phyloP scores from a whole-genome alignment of 2,797 vertebrate genomes.

The Sebastes aleutianus region DNA sequence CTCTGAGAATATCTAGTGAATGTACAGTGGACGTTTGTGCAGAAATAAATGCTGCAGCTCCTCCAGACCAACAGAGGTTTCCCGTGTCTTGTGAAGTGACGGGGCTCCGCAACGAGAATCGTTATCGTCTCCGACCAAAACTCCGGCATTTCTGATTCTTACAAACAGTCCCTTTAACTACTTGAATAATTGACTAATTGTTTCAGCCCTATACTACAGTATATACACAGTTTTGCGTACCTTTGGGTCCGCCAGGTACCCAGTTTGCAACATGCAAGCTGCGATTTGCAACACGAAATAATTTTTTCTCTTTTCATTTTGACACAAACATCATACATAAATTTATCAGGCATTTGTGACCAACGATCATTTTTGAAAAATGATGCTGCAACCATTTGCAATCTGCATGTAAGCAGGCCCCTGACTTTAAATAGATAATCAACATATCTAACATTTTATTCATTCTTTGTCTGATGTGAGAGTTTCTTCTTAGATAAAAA shows the following conservation, averaged over 20 bases:
- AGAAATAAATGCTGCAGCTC: too few relatives aligned
- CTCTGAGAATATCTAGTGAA: too few relatives aligned
- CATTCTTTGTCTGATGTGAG: neutral
- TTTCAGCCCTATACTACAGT: neutral
- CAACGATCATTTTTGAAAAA: neutral
- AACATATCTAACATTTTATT: neutral
- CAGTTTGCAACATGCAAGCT: neutral
- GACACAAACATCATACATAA: neutral
- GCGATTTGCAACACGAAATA: neutral
- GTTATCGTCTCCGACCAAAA: too few relatives aligned
- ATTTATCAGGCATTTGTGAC: neutral
- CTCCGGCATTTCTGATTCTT: too few relatives aligned
- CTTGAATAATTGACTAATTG: too few relatives aligned
- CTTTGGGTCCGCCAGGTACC: neutral
- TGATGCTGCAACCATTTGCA: neutral
- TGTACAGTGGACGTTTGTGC: too few relatives aligned
- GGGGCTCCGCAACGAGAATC: fast-evolving
- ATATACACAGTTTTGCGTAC: neutral
- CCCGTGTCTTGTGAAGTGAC: too few relatives aligned
- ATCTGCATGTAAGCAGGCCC: neutral
- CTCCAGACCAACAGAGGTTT: too few relatives aligned
- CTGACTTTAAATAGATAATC: neutral
- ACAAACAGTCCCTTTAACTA: too few relatives aligned
- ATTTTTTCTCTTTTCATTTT: neutral
- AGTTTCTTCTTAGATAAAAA: neutral